Evolutionary conservation across 2,113 vertebrate genomes (phyloP).

Genomic region (Piprites chloris): DNA sequence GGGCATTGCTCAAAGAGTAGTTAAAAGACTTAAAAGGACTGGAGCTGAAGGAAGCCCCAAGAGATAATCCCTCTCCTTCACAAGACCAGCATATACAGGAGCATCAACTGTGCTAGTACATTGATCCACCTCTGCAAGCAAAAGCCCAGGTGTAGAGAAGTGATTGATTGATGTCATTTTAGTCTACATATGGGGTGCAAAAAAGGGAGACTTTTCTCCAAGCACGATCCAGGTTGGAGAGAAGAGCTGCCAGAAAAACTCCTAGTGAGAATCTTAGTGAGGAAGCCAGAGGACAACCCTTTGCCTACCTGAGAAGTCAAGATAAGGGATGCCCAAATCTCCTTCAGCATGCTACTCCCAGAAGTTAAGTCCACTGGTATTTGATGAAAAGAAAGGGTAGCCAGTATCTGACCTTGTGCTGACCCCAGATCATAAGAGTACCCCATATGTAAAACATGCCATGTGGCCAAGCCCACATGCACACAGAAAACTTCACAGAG

Average conservation of each 20-base stretch:
- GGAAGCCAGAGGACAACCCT: neutral
- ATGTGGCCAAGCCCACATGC: neutral
- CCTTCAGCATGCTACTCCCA: neutral
- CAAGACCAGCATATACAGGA: neutral
- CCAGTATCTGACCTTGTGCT: neutral
- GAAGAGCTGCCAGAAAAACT: neutral
- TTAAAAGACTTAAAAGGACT: neutral
- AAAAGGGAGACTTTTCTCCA: neutral
- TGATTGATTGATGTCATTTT: neutral
- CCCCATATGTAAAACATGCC: neutral
- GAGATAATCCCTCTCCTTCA: neutral
- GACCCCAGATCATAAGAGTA: neutral
- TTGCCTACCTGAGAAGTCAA: neutral
- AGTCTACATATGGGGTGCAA: accelerated
- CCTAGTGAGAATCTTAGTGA: neutral
- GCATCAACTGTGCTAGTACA: neutral
- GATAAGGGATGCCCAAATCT: neutral
- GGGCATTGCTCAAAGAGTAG: neutral
- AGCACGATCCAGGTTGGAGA: neutral
- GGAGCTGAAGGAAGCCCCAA: neutral
- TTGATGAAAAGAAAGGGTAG: neutral
- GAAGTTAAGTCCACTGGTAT: neutral
- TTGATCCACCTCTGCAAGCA: neutral
- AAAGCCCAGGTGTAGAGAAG: neutral
- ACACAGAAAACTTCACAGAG: neutral